Percentiles rank a stretch among this genome's conserved stretches.
Evolutionary conservation across 2,888 invertebrate species (phyloP).

Genomic region (Phengaris arion): DNA sequence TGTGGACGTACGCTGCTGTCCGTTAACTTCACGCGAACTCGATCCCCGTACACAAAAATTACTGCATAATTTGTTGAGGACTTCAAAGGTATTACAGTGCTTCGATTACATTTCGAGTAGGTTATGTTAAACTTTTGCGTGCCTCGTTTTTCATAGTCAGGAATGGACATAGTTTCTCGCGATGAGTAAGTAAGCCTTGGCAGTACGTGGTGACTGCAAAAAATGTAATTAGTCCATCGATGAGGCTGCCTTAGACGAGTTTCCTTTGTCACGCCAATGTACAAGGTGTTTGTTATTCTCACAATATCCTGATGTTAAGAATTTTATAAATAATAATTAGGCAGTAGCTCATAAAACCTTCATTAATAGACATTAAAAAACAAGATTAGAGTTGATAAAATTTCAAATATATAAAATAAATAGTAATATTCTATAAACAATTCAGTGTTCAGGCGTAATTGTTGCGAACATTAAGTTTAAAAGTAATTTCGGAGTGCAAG

Average conservation of each 20-base stretch:
- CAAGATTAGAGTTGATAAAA: background rate
- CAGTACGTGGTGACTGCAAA: slow-evolving; percentile 69
- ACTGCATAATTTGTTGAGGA: slow-evolving; percentile 46
- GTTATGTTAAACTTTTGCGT: slow-evolving; percentile 36
- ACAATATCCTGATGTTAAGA: slow-evolving; percentile 46
- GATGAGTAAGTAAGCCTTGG: slow-evolving; percentile 77
- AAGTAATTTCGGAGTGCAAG: slow-evolving; percentile 76
- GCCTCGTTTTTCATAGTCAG: slow-evolving; percentile 55
- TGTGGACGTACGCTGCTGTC: slow-evolving; percentile 67
- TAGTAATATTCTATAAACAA: slow-evolving; percentile 49
- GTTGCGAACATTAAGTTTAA: slow-evolving; percentile 60
- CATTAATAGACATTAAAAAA: slow-evolving; percentile 29
- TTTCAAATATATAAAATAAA: background rate
- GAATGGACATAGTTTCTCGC: slow-evolving; percentile 67
- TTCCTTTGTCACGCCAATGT: slow-evolving; percentile 72
- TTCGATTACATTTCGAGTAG: slow-evolving; percentile 46
- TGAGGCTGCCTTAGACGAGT: slow-evolving; percentile 62
- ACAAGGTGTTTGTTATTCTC: slow-evolving; percentile 51
- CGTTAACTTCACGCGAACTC: slow-evolving; percentile 70
- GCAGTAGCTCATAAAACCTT: slow-evolving; percentile 36
- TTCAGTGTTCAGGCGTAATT: slow-evolving; percentile 49
- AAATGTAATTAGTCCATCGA: slow-evolving; percentile 71
- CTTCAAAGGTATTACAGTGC: slow-evolving; percentile 62
- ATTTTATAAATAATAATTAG: background rate
- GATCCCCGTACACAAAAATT: slow-evolving; percentile 54